Evolutionary conservation across 1,140 invertebrate genomes (phyloP).

Genomic region (Drosophila burlai): DNA sequence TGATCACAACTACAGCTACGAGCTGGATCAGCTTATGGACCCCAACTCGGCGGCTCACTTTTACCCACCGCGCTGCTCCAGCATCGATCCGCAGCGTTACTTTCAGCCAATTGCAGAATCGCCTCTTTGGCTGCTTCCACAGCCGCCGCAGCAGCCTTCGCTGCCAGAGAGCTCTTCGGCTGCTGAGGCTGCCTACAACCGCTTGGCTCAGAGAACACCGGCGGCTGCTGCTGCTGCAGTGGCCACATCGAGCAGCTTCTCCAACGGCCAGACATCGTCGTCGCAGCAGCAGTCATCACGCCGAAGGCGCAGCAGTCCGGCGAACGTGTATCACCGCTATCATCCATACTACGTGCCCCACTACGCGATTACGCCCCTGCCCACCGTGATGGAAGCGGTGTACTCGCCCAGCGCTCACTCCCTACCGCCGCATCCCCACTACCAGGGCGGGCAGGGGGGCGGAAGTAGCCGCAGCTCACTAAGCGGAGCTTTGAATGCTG

Average conservation of each 20-base stretch:
- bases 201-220: constrained; percentile 4
- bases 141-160: background rate
- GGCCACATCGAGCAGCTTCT: constrained; percentile 13
- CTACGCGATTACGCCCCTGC: constrained; percentile 59
- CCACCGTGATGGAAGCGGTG: constrained; percentile 44
- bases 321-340: constrained; percentile 62
- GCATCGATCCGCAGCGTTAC: constrained; percentile 65
- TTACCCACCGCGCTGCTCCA: constrained; percentile 57
- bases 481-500: constrained; percentile 65
- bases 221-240: background rate
- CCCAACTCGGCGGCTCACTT: constrained; percentile 6
- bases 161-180: constrained; percentile 11
- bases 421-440: constrained; percentile 12
- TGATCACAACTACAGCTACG: constrained; percentile 73
- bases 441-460: constrained; percentile 41
- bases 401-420: constrained; percentile 28
- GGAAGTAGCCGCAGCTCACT: constrained; percentile 73
- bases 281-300: constrained; percentile 24
- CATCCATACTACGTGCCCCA: constrained; percentile 70
- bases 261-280: constrained; percentile 10
- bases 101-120: constrained; percentile 65
- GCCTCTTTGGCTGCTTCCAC: constrained; percentile 58
- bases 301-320: constrained; percentile 53
- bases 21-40: constrained; percentile 51
- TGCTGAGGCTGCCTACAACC: constrained; percentile 10